Base-by-base conservation (phyloP, 2,888 invertebrate genomes). In the Charanyca ferruginea region DNA sequence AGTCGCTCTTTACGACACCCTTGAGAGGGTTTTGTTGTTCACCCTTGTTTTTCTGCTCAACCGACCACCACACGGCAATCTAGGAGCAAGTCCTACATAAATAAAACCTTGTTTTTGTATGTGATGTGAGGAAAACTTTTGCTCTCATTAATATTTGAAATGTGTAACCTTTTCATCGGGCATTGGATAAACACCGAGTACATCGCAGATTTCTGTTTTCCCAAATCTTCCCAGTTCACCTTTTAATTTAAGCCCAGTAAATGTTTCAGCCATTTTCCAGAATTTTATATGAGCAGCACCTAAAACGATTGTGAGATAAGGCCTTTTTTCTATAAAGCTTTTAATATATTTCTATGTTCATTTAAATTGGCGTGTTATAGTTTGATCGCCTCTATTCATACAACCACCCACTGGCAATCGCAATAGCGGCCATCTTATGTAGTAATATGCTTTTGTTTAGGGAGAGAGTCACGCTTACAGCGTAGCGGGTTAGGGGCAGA, bases 231-330 rank as follows among this genome's bases (percentile, higher is more conserved):
- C 99, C n/a, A 98, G 90, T 84, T 98, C 97, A 1, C 98, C 98
- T 91, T 98, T 97, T 8, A 99, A 93, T 91, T 99, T 99, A 0
- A 99, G 92, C 0, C 99, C 99, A 0, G 99, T 99, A 86, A 99
- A 99, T 0, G 99, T 99, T 74, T 96, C 90, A 0, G 97, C 97
- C 97, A 99, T 98, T 95, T 98, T 98, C 99, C 99, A 99, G 92
- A 98, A 98, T 90, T 98, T 98, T 32, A 98, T 97, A 84, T 98
- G 98, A 20, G 97, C 97, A 1, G 97, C 90, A 11, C 97, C 97
- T 97, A 41, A 52, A 79, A 71, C 1, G n/a, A 41, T 44, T 47
- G 2, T 18, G 11, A 38, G 11, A 11, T 4, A 1, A 25, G 28
- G 38, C 22, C 2, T n/a, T 9, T 38, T 28, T 28, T 28, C 1